Base-by-base conservation (phyloP, 1,140 invertebrate species). In the Medauroidea extradentata region DNA sequence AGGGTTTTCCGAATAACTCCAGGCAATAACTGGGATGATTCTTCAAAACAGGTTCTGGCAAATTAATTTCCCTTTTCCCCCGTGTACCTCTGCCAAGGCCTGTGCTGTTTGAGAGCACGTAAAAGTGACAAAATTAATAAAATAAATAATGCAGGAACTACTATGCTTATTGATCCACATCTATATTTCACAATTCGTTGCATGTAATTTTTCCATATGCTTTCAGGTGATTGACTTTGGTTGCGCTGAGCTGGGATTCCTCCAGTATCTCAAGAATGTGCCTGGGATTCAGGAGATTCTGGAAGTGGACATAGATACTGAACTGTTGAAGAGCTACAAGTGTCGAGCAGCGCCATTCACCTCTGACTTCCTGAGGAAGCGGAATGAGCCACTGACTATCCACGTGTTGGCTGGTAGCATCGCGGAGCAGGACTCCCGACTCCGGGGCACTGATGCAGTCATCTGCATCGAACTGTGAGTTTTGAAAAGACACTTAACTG, bases 181-280 rank as follows among this genome's bases (percentile, higher is more conserved):
- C n/a, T n/a, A n/a, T n/a, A n/a, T n/a, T n/a, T n/a, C n/a, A n/a
- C n/a, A n/a, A n/a, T n/a, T n/a, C n/a, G n/a, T n/a, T n/a, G n/a
- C n/a, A n/a, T n/a, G n/a, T n/a, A n/a, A n/a, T n/a, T n/a, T n/a
- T n/a, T n/a, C n/a, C n/a, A n/a, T n/a, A n/a, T n/a, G n/a, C n/a
- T n/a, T 70, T 34, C 62, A 89, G 87, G 79, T 91, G 23, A 84
- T 88, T 2, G 91, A 95, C 71, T 87, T 92, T 79, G 92, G 93
- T 3, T 91, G 90, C 74, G 79, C 87, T 9, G 88, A 93, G 65
- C 79, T 93, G 65, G 78, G 77, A 13, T 83, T 95, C 42, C 81
- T 91, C 19, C 77, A 76, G 24, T 84, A 86, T 63, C 61, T 94
- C 14, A 90, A 90, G 68, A 72, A 81, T 18, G 69, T 84, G 0